Conservation (phyloP, 2,888 invertebrate genomes). For the Phoenoteleia sp. region DNA sequence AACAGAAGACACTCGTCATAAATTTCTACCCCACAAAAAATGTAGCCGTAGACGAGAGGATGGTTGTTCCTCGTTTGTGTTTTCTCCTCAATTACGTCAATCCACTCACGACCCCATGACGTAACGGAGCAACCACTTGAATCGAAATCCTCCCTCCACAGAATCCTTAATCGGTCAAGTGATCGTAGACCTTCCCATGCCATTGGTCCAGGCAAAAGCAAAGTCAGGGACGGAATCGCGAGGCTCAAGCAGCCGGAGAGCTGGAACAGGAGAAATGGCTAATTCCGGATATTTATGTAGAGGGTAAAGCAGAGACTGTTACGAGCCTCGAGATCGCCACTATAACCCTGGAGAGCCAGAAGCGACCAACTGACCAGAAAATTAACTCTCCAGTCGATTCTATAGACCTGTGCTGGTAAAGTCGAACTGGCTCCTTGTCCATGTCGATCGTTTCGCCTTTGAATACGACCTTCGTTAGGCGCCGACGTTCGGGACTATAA, state of each 20-base stretch:
- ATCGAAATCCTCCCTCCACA: conserved; percentile 77
- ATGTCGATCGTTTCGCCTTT: conserved; percentile 72
- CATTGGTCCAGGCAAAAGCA: conserved; percentile 67
- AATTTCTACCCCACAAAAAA: conserved; percentile 59
- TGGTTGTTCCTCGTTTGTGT: conserved; percentile 85
- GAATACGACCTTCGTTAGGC: conserved; percentile 70
- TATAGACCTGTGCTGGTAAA: conserved; percentile 80
- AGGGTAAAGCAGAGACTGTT: conserved; percentile 86
- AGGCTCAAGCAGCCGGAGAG: conserved; percentile 75
- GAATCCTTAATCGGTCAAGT: conserved; percentile 87
- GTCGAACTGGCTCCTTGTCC: conserved; percentile 77
- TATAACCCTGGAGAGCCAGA: conserved; percentile 86
- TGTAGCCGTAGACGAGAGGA: conserved; percentile 72
- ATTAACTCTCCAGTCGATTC: conserved; percentile 86
- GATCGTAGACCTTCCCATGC: conserved; percentile 83
- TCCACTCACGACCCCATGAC: conserved; percentile 84
- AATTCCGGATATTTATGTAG: conserved; percentile 87
- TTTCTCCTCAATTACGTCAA: conserved; percentile 86
- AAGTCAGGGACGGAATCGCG: conserved; percentile 74
- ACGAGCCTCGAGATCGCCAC: conserved; percentile 85
- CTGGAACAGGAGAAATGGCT: conserved; percentile 86
- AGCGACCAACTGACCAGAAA: conserved; percentile 87
- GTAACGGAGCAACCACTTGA: conserved; percentile 83
- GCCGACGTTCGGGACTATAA: conserved; percentile 64
- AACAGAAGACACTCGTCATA: conserved; percentile 56